Evolutionary conservation across 1,140 invertebrate genomes (phyloP).

Genomic region (Conus ventricosus): DNA sequence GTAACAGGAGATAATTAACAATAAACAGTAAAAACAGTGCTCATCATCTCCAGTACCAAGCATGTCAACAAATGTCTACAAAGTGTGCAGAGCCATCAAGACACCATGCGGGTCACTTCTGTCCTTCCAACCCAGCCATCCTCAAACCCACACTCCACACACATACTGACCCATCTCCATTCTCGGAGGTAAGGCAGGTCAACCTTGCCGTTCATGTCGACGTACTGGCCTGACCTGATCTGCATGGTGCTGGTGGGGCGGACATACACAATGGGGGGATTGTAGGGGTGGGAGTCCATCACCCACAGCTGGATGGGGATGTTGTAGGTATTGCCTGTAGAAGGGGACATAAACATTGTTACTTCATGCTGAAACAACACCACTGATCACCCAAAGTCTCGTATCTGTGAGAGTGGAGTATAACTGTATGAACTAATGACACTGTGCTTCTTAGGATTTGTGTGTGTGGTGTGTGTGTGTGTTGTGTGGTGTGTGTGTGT

Average conservation of each 20-base stretch:
- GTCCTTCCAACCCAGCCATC: too few species aligned
- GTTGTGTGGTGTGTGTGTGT: too few species aligned
- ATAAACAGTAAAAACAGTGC: too few species aligned
- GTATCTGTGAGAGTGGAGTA: background rate
- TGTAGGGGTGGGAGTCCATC: slow-evolving; percentile 96
- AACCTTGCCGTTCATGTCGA: slow-evolving; percentile 96
- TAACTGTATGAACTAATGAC: background rate
- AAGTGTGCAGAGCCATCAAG: too few species aligned
- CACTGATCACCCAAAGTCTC: background rate
- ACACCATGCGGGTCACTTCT: too few species aligned
- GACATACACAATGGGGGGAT: slow-evolving; percentile 98
- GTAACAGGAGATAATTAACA: too few species aligned
- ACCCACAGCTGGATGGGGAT: slow-evolving; percentile 98
- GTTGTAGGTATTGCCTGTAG: slow-evolving; percentile 88
- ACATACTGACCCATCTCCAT: slow-evolving; percentile 86
- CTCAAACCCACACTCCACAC: too few species aligned
- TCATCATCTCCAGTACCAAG: too few species aligned
- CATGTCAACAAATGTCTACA: too few species aligned
- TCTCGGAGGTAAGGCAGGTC: slow-evolving; percentile 98
- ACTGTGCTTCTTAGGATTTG: background rate
- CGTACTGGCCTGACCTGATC: slow-evolving; percentile 94
- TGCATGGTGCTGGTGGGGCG: slow-evolving; percentile 96
- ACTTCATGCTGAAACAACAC: background rate
- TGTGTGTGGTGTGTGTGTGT: too few species aligned
- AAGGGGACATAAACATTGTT: background rate